A percentile compares a stretch with the other conserved stretches of the same genome.
These are phyloP conservation scores for Danio tinwini DNA, from an alignment of 2,797 vertebrate genomes.

Conservation along the genomic window DNA sequence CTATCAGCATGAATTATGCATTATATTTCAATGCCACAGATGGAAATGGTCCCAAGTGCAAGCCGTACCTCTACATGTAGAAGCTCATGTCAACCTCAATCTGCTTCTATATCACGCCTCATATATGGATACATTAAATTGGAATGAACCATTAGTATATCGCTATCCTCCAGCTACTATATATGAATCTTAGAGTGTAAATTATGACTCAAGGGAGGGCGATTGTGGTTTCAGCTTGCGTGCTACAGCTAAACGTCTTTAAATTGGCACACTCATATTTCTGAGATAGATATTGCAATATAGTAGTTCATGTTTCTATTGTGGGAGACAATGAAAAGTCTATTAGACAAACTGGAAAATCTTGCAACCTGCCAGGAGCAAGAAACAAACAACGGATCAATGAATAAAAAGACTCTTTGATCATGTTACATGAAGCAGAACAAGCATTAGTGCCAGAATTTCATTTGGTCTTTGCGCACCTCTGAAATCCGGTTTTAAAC, in stretches of 20 bases:
- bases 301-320: neutral
- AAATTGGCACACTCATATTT: neutral
- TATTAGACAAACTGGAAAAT: neutral
- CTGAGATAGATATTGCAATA: neutral
- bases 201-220: neutral
- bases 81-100: slow-evolving; percentile 9
- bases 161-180: neutral
- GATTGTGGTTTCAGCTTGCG: neutral
- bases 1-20: slow-evolving; percentile 31
- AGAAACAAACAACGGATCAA: neutral
- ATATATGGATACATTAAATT: neutral
- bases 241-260: neutral
- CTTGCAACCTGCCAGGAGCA: neutral
- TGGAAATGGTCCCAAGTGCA: slow-evolving; percentile 7
- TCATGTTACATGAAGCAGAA: neutral
- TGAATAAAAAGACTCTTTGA: neutral
- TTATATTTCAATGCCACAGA: neutral
- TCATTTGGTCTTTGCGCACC: neutral
- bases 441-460: neutral
- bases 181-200: neutral
- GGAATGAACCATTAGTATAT: slow-evolving; percentile 16
- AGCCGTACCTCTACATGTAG: neutral
- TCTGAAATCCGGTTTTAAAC: neutral
- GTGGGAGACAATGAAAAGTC: neutral
- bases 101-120: neutral